Evolutionary conservation across 2,888 invertebrate species (phyloP).

Genomic region (Blastobasis adustella): DNA sequence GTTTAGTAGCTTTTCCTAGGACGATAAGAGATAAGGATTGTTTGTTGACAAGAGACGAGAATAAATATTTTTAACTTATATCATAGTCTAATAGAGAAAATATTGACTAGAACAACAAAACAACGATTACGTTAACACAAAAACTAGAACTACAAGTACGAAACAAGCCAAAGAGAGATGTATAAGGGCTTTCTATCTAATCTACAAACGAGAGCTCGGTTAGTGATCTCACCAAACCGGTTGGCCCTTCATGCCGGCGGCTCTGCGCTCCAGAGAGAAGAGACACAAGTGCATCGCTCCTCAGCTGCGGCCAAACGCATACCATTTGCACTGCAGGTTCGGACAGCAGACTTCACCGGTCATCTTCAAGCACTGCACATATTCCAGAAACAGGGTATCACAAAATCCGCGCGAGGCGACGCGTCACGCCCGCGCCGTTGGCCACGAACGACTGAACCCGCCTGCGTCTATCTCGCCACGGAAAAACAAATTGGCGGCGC

Average conservation of each 20-base stretch:
- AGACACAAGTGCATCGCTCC: constrained; percentile 57
- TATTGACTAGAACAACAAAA: too few relatives aligned
- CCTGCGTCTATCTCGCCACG: constrained; percentile 31
- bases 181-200: constrained; percentile 31
- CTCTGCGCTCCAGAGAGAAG: constrained; percentile 39
- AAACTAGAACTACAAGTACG: too few relatives aligned
- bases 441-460: constrained; percentile 41
- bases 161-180: neutral
- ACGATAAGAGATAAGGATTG: too few relatives aligned
- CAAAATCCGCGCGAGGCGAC: constrained; percentile 14
- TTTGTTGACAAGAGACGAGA: too few relatives aligned
- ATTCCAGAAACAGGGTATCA: constrained; percentile 28
- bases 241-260: constrained; percentile 67
- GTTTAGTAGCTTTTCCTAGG: too few relatives aligned
- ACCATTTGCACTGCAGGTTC: constrained; percentile 37
- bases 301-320: constrained; percentile 54
- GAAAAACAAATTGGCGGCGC: constrained; percentile 52
- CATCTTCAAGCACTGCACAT: constrained; percentile 63
- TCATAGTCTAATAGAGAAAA: too few relatives aligned
- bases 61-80: too few relatives aligned
- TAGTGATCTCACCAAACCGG: constrained; percentile 70
- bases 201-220: constrained; percentile 35
- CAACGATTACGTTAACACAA: too few relatives aligned
- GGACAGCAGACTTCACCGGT: constrained; percentile 54
- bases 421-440: constrained; percentile 34